Percentiles rank a stretch among this genome's conserved stretches.
Evolutionary conservation across 2,113 vertebrate genomes (phyloP).

Genomic region (Sinosuthora webbiana): DNA sequence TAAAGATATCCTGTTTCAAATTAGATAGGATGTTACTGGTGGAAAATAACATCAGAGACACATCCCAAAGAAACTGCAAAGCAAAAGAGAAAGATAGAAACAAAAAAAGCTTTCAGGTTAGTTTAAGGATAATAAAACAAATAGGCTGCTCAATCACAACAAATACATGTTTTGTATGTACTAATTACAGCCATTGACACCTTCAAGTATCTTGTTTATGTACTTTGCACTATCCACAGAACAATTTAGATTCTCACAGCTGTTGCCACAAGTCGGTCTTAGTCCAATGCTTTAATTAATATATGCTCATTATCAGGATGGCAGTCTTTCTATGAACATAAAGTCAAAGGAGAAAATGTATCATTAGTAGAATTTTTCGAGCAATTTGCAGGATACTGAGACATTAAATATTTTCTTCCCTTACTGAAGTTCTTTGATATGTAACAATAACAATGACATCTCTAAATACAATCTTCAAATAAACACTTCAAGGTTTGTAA

Average conservation of each 20-base stretch:
- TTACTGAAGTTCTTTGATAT: constrained; percentile 23
- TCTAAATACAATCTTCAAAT: constrained; percentile 6
- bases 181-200: neutral
- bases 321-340: neutral
- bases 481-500: neutral
- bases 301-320: neutral
- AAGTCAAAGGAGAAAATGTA: constrained; percentile 41
- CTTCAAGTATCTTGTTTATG: neutral
- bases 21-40: neutral
- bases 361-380: neutral
- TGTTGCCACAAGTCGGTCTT: constrained; percentile 7
- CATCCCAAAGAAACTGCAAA: neutral
- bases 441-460: neutral
- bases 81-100: neutral
- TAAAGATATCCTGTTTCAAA: neutral
- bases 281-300: constrained; percentile 45
- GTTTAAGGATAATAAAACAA: neutral
- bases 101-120: neutral
- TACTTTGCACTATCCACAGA: neutral
- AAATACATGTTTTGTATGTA: neutral
- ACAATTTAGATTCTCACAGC: constrained; percentile 7
- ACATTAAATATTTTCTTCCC: constrained; percentile 21
- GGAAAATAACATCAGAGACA: neutral
- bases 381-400: constrained; percentile 21
- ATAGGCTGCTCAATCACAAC: neutral